These are phyloP conservation scores for Nesidiocoris tenuis DNA, from an alignment of 2,888 invertebrate genomes.

Conservation along the genomic window DNA sequence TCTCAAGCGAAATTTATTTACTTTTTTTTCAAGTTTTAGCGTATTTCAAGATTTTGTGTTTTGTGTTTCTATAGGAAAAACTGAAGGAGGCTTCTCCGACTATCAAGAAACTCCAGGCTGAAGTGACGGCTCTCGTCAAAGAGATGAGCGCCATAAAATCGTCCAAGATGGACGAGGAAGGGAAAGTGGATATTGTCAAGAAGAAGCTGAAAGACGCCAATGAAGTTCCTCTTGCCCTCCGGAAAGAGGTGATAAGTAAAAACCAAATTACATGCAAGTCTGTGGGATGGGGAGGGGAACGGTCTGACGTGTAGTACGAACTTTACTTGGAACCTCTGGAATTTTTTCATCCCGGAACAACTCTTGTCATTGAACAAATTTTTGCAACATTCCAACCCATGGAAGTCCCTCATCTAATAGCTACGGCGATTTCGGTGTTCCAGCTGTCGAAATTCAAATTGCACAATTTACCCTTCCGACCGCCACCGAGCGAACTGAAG, in stretches of 20 bases:
- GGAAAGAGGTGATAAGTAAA: constrained; percentile 45
- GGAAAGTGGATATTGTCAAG: constrained; percentile 64
- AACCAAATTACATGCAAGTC: no score
- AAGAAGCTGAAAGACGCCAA: constrained; percentile 62
- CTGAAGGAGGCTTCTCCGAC: constrained; percentile 45
- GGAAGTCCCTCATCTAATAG: no score
- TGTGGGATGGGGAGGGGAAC: not conserved
- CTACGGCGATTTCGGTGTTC: no score
- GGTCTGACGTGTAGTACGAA: not conserved
- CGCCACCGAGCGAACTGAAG: constrained; percentile 58
- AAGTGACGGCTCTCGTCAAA: constrained; percentile 63
- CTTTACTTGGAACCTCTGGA: no score
- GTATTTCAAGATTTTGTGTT: not conserved
- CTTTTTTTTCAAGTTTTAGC: not conserved
- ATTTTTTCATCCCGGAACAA: no score
- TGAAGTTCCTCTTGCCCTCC: constrained; percentile 59
- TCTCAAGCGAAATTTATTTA: no score
- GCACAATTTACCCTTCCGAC: constrained; percentile 62
- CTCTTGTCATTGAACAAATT: no score
- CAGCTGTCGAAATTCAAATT: constrained; percentile 63
- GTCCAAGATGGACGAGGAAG: constrained; percentile 71
- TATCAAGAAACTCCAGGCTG: constrained; percentile 60
- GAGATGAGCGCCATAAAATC: constrained; percentile 69
- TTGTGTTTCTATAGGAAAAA: constrained; percentile 38
- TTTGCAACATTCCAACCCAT: no score